Percentiles rank a stretch among this genome's conserved stretches.
Conservation (phyloP, 2,888 invertebrate species). For the Xiphydria camelus region DNA sequence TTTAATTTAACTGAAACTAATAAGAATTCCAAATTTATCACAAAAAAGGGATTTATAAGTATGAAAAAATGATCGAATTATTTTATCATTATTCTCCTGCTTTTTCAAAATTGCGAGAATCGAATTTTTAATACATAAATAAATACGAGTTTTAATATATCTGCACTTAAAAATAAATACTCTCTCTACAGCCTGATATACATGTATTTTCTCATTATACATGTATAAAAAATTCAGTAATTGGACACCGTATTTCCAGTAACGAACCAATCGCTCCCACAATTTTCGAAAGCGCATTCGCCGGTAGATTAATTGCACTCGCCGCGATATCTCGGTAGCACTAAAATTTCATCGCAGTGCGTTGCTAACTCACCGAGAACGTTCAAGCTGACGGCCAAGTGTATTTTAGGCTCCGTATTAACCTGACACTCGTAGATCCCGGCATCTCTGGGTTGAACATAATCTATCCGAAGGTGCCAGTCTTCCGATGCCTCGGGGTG, state of each 20-base stretch:
- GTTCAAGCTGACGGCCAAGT: constrained; percentile 76
- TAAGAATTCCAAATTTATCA: too few relatives aligned
- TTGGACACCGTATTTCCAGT: too few relatives aligned
- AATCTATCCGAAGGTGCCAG: constrained; percentile 64
- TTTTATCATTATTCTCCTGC: neutral
- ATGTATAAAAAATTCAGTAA: too few relatives aligned
- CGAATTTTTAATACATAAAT: constrained; percentile 6
- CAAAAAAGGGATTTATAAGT: too few relatives aligned
- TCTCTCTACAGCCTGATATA: too few relatives aligned
- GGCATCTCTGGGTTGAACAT: constrained; percentile 62
- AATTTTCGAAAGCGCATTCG: neutral
- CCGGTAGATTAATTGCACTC: constrained; percentile 36
- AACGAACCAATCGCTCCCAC: too few relatives aligned
- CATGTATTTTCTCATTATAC: too few relatives aligned
- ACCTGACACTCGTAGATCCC: constrained; percentile 85
- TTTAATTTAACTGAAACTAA: too few relatives aligned
- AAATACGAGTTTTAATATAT: constrained; percentile 4
- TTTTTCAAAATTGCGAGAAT: constrained; percentile 3
- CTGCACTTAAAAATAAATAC: too few relatives aligned
- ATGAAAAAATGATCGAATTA: neutral
- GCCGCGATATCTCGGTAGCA: too few relatives aligned
- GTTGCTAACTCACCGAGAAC: constrained; percentile 70
- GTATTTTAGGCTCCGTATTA: constrained; percentile 86
- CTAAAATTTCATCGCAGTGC: too few relatives aligned
- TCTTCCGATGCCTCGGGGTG: constrained; percentile 68